phyloP scores from a whole-genome alignment of 2,797 vertebrate species.

The Pangasius mekongensis region DNA sequence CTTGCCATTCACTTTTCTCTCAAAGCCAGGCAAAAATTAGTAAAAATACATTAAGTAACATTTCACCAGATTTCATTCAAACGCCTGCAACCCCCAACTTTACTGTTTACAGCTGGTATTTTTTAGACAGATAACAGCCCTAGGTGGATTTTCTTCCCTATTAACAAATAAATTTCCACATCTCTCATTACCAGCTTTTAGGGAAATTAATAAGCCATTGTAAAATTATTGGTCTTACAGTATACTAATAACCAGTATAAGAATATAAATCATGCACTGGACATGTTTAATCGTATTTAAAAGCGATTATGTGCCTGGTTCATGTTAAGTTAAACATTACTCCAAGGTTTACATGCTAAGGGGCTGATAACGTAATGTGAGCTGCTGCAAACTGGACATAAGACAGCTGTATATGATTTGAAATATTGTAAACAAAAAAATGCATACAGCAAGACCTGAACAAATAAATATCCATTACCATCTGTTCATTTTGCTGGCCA shows the following conservation, averaged over 20 bases:
- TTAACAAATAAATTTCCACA: neutral
- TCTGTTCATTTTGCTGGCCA: constrained; percentile 19
- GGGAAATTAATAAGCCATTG: neutral
- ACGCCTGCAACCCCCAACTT: neutral
- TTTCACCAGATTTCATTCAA: neutral
- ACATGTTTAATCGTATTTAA: neutral
- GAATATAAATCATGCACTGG: neutral
- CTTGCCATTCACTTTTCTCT: neutral
- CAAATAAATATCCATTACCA: constrained; percentile 52
- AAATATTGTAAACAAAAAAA: constrained; percentile 29
- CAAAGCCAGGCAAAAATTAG: neutral
- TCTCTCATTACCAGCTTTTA: neutral
- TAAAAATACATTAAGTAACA: neutral
- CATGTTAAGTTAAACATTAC: neutral
- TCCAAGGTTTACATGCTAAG: constrained; percentile 11
- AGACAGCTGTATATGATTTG: constrained; percentile 13
- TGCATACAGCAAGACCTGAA: constrained; percentile 31
- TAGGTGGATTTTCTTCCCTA: neutral
- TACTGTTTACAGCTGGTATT: neutral
- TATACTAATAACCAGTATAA: neutral
- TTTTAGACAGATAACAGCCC: neutral
- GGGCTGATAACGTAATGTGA: constrained; percentile 36
- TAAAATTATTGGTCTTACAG: neutral
- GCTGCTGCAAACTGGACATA: constrained; percentile 12
- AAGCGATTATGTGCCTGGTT: neutral